phyloP scores from a whole-genome alignment of 2,888 invertebrate genomes.

The Willowsia nigromaculata region DNA sequence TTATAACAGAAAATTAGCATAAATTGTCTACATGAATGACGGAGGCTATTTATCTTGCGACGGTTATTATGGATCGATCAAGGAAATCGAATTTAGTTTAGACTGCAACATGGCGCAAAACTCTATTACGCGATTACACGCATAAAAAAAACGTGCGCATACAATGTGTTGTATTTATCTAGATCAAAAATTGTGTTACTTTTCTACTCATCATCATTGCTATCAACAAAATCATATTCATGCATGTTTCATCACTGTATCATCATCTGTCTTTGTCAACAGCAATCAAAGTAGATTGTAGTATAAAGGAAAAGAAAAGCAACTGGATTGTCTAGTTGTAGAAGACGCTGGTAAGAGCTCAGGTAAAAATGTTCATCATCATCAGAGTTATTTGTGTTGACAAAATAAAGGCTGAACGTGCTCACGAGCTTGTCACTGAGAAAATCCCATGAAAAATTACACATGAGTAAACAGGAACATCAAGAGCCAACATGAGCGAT shows the following conservation, averaged over 20 bases:
- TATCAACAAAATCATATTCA: neutral
- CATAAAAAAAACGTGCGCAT: neutral
- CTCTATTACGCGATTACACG: neutral
- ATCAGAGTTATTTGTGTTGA: conserved; percentile 25
- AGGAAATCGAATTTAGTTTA: neutral
- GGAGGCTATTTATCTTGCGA: conserved; percentile 37
- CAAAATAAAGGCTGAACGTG: conserved; percentile 66
- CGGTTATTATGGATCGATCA: conserved; percentile 3
- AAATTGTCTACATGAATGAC: conserved; percentile 39
- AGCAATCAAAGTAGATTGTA: conserved; percentile 36
- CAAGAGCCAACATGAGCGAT: neutral
- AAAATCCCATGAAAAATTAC: conserved; percentile 56
- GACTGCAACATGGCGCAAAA: neutral
- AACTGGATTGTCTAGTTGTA: neutral
- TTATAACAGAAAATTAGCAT: conserved; percentile 29
- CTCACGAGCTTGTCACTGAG: conserved; percentile 59
- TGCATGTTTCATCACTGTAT: conserved; percentile 22
- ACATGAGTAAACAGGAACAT: conserved; percentile 9
- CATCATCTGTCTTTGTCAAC: conserved; percentile 60
- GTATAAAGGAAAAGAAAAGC: conserved; percentile 2
- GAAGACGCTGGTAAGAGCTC: neutral
- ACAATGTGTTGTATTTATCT: conserved; percentile 14
- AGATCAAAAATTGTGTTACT: conserved; percentile 48
- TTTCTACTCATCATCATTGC: neutral
- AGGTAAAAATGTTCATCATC: conserved; percentile 29